A percentile compares a stretch with the other conserved stretches of the same genome.
Evolutionary conservation across 2,113 vertebrate genomes (phyloP).

Genomic region (Ptychochromis oligacanthus): DNA sequence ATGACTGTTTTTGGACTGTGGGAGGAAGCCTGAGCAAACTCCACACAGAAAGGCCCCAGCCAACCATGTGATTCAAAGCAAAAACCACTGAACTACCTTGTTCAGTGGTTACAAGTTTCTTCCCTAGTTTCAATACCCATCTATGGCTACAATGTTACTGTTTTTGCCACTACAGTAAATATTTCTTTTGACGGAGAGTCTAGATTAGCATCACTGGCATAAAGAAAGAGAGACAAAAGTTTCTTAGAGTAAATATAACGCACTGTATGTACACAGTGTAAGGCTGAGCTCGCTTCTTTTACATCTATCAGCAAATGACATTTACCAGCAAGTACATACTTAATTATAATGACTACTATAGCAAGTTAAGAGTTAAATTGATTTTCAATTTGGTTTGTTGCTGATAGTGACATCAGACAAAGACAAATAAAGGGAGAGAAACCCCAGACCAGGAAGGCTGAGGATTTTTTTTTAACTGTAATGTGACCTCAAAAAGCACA

Average conservation of each 20-base stretch:
- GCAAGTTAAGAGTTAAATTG: neutral
- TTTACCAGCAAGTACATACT: neutral
- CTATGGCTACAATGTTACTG: neutral
- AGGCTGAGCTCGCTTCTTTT: neutral
- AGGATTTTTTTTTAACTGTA: too few species aligned
- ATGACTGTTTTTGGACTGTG: too few species aligned
- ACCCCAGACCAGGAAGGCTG: too few species aligned
- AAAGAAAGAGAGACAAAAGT: neutral
- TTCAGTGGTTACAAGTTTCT: too few species aligned
- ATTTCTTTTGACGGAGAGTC: neutral
- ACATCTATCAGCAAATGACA: neutral
- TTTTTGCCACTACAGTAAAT: neutral
- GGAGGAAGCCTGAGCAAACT: too few species aligned
- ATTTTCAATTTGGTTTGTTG: too few species aligned
- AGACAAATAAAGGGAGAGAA: too few species aligned
- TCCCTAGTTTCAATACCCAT: neutral
- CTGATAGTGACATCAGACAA: neutral
- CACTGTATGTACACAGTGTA: too few species aligned
- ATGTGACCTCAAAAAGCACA: too few species aligned
- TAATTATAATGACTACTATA: neutral
- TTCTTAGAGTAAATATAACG: neutral
- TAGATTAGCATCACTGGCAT: neutral
- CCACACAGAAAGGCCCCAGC: too few species aligned
- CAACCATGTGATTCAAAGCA: too few species aligned
- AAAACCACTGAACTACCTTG: too few species aligned